Percentiles rank a stretch among this genome's conserved stretches.
phyloP scores from a whole-genome alignment of 2,113 vertebrate genomes.

The Eudyptes chrysolophus region DNA sequence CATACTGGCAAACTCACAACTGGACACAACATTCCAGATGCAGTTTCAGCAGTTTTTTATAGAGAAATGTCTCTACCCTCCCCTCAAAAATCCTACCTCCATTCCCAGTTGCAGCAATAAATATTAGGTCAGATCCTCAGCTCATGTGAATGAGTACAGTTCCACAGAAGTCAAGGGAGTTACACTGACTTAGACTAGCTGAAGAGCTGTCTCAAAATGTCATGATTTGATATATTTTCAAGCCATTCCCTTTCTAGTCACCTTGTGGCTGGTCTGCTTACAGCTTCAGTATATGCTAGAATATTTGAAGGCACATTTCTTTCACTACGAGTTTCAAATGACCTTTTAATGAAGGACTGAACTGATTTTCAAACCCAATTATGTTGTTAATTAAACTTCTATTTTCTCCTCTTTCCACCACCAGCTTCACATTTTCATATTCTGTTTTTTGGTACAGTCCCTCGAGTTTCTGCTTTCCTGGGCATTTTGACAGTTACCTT shows the following conservation, averaged over 20 bases:
- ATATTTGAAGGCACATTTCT: background rate
- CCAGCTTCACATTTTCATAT: background rate
- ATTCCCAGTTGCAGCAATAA: background rate
- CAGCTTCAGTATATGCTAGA: background rate
- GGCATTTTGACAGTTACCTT: background rate
- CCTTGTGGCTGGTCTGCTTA: background rate
- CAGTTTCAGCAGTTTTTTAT: background rate
- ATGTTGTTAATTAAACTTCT: constrained; percentile 27
- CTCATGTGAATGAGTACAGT: background rate
- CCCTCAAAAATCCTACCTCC: background rate
- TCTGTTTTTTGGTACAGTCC: background rate
- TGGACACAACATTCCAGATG: background rate
- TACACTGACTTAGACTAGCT: background rate
- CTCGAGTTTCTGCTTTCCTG: background rate
- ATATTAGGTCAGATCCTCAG: background rate
- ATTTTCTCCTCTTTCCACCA: constrained; percentile 6
- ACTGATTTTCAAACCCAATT: constrained; percentile 30
- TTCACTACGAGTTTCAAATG: background rate
- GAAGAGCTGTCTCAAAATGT: background rate
- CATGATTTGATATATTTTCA: background rate
- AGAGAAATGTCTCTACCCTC: background rate
- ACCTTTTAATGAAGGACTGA: constrained; percentile 22
- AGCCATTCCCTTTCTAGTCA: background rate
- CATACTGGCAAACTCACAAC: background rate
- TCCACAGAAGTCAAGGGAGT: background rate